phyloP scores from a whole-genome alignment of 2,797 vertebrate species.

The Sciurus carolinensis region DNA sequence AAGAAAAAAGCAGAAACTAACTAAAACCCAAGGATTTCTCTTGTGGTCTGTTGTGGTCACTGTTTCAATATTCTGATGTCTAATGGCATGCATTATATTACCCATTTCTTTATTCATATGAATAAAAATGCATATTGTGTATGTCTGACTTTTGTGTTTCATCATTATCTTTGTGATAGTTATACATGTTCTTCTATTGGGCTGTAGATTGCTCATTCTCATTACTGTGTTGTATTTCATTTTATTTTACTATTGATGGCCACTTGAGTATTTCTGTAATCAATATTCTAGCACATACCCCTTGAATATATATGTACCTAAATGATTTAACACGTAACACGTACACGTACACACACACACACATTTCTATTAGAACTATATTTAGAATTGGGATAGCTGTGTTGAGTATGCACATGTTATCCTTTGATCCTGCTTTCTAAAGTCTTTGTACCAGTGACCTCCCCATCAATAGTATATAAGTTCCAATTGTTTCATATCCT shows the following conservation, averaged over 20 bases:
- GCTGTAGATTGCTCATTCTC: background rate
- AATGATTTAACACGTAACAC: too few relatives aligned
- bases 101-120: background rate
- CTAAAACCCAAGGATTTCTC: background rate
- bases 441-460: background rate
- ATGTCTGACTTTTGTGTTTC: background rate
- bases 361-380: background rate
- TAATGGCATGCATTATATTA: background rate
- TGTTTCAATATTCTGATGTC: background rate
- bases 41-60: background rate
- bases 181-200: background rate
- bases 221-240: background rate
- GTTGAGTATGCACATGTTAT: background rate
- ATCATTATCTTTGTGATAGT: background rate
- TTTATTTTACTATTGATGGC: background rate
- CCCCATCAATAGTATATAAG: background rate
- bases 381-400: background rate
- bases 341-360: accelerated
- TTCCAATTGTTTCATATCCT: background rate
- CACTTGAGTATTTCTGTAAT: background rate
- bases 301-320: background rate
- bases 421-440: background rate
- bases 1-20: background rate
- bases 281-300: background rate
- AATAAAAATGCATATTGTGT: too few relatives aligned